Conservation (phyloP, 2,888 invertebrate genomes). For the Sphaerophoria rueppellii region DNA sequence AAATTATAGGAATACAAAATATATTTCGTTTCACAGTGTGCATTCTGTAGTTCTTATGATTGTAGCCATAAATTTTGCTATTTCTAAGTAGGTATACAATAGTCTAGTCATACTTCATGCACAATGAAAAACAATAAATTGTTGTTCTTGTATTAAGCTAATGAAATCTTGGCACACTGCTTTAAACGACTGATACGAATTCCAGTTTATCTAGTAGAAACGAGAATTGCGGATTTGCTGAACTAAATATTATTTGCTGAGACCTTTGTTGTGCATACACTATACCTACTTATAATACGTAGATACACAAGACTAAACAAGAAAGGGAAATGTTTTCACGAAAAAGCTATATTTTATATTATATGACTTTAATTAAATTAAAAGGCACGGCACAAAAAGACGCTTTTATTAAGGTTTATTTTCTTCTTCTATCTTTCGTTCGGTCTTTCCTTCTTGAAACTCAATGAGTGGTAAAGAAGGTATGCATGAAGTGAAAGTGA, state of each 20-base stretch:
- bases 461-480: constrained; percentile 33
- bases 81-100: too few relatives aligned
- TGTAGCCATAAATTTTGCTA: too few relatives aligned
- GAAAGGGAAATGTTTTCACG: constrained; percentile 59
- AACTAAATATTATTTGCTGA: constrained; percentile 61
- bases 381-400: constrained; percentile 66
- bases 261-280: constrained; percentile 21
- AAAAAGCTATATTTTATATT: constrained; percentile 71
- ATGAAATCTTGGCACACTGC: constrained; percentile 54
- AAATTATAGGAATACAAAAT: too few relatives aligned
- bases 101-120: too few relatives aligned
- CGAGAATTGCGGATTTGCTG: constrained; percentile 49
- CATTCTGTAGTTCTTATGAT: too few relatives aligned
- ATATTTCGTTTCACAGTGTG: too few relatives aligned
- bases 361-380: constrained; percentile 72
- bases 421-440: constrained; percentile 7
- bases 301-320: constrained; percentile 44
- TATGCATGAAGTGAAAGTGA: constrained; percentile 16
- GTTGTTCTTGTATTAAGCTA: constrained; percentile 48
- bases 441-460: constrained; percentile 10
- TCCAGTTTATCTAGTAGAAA: constrained; percentile 54
- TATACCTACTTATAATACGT: constrained; percentile 3
- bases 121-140: constrained; percentile 23
- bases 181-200: constrained; percentile 58
- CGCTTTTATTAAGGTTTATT: constrained; percentile 55